Evolutionary conservation across 2,113 vertebrate genomes (phyloP).

Genomic region (Aspidoscelis tigris): DNA sequence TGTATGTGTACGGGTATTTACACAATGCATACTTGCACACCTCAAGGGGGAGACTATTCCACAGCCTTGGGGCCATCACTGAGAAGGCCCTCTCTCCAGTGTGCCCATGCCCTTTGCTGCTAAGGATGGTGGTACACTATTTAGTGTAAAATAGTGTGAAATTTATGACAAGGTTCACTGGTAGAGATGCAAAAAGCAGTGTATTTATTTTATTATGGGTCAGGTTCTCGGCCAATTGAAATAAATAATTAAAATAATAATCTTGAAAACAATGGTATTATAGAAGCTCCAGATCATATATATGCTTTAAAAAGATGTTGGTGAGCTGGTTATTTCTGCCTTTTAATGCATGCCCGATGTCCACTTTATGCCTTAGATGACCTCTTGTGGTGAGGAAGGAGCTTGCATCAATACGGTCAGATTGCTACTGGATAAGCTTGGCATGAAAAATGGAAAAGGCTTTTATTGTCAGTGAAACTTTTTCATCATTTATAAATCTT

Average conservation of each 20-base stretch:
- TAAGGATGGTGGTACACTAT: too few species aligned
- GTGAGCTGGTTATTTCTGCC: rapidly evolving
- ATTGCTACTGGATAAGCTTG: neutral
- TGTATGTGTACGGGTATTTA: too few species aligned
- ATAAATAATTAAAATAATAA: neutral
- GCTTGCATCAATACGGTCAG: rapidly evolving
- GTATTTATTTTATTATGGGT: too few species aligned
- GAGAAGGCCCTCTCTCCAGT: too few species aligned
- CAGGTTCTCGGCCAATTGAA: neutral
- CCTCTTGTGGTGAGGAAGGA: conserved; percentile 3
- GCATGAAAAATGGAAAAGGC: neutral
- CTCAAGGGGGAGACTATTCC: too few species aligned
- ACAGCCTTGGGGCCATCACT: too few species aligned
- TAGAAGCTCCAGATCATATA: neutral
- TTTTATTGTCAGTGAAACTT: neutral
- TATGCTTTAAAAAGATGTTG: neutral
- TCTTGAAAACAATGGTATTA: neutral
- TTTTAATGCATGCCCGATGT: neutral
- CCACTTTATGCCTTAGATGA: neutral
- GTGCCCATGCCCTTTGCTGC: too few species aligned
- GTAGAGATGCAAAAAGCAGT: neutral
- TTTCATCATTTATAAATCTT: neutral
- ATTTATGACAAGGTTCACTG: neutral
- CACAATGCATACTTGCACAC: too few species aligned
- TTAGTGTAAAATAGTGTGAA: neutral